Base-by-base conservation (phyloP, 1,140 invertebrate species). In the Capitella teleta region DNA sequence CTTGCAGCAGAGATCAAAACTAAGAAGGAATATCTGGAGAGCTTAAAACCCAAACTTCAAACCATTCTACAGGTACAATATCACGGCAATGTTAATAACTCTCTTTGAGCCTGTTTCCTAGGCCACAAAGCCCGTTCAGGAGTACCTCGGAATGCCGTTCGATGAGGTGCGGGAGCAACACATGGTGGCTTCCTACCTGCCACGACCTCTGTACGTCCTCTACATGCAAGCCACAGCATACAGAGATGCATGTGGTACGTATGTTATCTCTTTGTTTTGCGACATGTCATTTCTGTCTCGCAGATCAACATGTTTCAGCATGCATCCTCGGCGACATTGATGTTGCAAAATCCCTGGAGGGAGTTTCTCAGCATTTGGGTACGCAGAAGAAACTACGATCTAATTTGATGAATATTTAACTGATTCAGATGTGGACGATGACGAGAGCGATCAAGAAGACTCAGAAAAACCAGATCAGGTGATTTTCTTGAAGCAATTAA, bases 121-220 rank as follows among this genome's bases (percentile, higher is more conserved):
- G 77, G 79, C 86, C 0, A 87, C 88, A 8, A 85, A 88, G 69
- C 90, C 91, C 4, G 74, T 95, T 14, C 86, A 94, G 70, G 86
- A 91, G 63, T 84, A 89, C 59, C 76, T 95, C 16, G 82, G 84
- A 34, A 74, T 93, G 50, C 79, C 81, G n/a, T 75, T 87, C 40
- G 83, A 87, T 64, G 80, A 84, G 60, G 80, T 82, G 49, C 77
- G 82, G 58, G 79, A 82, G 57, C 79, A 88, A 57, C 82, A 86
- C 60, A 77, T 80, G 58, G 76, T 80, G 45, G 86, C 88, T 12
- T 73, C 79, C 32, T 78, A 86, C 53, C 74, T 96, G 5, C 84
- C 89, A 5, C 74, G 81, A 47, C 82, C 88, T 4, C 71, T 97
- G 0, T 96, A 92, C 74, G 79, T 93, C 51, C 75, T 94, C 2